Evolutionary conservation across 2,113 vertebrate genomes (phyloP).

Genomic region (Prionailurus bengalensis): DNA sequence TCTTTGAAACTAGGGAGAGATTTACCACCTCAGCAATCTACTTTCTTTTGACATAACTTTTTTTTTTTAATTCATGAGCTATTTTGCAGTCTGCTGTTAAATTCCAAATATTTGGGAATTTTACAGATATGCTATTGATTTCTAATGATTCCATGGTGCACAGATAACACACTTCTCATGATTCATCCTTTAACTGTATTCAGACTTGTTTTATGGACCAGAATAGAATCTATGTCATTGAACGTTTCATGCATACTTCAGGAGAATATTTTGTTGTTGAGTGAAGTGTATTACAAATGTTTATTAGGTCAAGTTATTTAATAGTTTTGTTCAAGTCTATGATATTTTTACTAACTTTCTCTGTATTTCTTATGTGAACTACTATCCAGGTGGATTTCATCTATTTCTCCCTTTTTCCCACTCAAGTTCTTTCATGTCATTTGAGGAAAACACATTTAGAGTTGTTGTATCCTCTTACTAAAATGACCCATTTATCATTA

Average conservation of each 20-base stretch:
- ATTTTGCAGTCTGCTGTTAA: background rate
- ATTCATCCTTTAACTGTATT: background rate
- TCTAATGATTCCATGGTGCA: background rate
- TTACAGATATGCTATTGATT: background rate
- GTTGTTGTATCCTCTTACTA: background rate
- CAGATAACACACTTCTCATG: background rate
- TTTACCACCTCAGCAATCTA: background rate
- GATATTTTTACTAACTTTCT: background rate
- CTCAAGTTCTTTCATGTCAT: background rate
- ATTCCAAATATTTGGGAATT: background rate
- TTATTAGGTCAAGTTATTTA: background rate
- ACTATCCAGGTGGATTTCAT: background rate
- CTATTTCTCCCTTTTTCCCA: background rate
- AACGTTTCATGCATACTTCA: background rate
- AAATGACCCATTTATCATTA: background rate
- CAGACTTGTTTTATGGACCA: background rate
- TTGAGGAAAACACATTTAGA: background rate
- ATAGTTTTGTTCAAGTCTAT: background rate
- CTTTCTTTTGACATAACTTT: background rate
- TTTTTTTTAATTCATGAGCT: background rate
- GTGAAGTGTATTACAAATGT: background rate
- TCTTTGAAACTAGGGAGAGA: background rate
- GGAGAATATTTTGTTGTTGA: background rate
- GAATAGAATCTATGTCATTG: background rate
- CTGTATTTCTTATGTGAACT: background rate